Evolutionary conservation across 2,888 invertebrate genomes (phyloP).

Genomic region (Hoplodrina blanda): DNA sequence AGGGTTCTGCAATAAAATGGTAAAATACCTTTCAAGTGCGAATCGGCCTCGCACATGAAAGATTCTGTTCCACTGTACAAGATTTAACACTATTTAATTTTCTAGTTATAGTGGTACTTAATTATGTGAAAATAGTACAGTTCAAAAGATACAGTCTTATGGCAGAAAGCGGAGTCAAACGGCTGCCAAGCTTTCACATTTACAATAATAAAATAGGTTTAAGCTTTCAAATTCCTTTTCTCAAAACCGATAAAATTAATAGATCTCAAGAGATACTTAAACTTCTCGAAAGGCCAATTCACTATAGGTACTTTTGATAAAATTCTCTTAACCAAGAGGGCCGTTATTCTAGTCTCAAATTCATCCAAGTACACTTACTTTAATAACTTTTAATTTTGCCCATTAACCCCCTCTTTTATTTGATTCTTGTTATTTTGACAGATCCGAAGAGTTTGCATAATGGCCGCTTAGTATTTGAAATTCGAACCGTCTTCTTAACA

Average conservation of each 20-base stretch:
- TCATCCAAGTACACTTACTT: constrained; percentile 48
- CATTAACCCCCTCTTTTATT: constrained; percentile 51
- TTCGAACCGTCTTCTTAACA: constrained; percentile 33
- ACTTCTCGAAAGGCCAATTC: constrained; percentile 30
- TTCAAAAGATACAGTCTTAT: no score
- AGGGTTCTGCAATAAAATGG: no score
- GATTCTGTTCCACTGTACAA: no score
- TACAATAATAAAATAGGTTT: background rate
- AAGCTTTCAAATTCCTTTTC: background rate
- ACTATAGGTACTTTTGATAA: constrained; percentile 30
- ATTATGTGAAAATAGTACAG: no score
- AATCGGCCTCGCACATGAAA: no score
- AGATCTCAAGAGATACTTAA: constrained; percentile 18
- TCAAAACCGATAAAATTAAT: constrained; percentile 28
- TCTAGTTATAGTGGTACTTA: no score
- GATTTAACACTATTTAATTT: no score
- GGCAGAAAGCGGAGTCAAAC: no score
- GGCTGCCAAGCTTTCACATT: background rate
- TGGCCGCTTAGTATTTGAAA: constrained; percentile 38
- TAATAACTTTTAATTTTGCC: constrained; percentile 63
- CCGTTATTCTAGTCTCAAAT: constrained; percentile 52
- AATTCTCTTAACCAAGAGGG: constrained; percentile 38
- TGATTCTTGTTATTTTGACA: constrained; percentile 49
- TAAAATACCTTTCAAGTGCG: no score
- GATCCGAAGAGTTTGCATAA: constrained; percentile 41